phyloP scores from a whole-genome alignment of 1,140 invertebrate genomes.

The Holcopasites calliopsidis region DNA sequence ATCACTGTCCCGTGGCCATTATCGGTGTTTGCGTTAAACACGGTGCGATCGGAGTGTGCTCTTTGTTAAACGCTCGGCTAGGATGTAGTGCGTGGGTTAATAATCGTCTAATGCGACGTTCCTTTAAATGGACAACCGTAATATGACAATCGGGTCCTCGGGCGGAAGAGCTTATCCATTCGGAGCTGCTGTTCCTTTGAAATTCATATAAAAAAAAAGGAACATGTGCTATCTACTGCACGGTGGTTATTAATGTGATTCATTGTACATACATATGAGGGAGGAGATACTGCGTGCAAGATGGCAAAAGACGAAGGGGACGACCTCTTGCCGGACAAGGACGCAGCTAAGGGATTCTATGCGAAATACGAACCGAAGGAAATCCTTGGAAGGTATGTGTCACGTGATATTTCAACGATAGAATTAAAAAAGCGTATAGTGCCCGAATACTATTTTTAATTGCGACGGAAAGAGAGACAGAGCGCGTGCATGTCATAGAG shows the following conservation, averaged over 20 bases:
- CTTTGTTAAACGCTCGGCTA: conserved; percentile 11
- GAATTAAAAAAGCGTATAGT: conserved; percentile 9
- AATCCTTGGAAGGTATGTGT: conserved; percentile 94
- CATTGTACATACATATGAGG: conserved; percentile 12
- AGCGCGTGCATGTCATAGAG: neutral
- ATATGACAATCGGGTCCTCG: conserved; percentile 43
- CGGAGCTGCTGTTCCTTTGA: conserved; percentile 15
- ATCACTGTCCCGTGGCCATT: conserved; percentile 15
- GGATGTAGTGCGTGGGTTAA: conserved; percentile 10
- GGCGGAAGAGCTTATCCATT: conserved; percentile 7
- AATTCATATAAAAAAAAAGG: conserved; percentile 5
- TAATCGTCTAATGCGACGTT: neutral
- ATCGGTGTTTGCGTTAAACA: no score
- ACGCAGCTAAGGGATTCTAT: conserved; percentile 96
- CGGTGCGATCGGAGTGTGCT: conserved; percentile 25
- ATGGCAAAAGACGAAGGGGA: conserved; percentile 92
- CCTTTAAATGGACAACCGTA: neutral
- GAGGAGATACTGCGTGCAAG: conserved; percentile 20
- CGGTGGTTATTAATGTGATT: conserved; percentile 27
- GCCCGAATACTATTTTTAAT: conserved; percentile 32
- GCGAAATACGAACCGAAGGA: conserved; percentile 99
- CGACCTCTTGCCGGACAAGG: conserved; percentile 91
- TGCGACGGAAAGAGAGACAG: neutral
- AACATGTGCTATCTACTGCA: conserved; percentile 39
- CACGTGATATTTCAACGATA: conserved; percentile 36